Conservation (phyloP, 1,140 invertebrate genomes). For the Tyrophagus putrescentiae region DNA sequence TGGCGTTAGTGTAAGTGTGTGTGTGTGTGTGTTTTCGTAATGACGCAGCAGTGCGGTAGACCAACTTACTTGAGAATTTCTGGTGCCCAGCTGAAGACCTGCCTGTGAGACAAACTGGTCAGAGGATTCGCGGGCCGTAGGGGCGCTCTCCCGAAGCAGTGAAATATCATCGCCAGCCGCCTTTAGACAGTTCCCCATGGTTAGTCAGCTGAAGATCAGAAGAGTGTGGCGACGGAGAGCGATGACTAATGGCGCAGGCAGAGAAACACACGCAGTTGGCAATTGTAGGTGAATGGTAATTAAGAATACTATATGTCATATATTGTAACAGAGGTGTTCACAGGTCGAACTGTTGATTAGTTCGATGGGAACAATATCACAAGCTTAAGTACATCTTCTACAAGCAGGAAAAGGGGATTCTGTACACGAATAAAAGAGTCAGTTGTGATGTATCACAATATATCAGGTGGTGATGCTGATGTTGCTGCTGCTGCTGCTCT, state of each 20-base stretch:
- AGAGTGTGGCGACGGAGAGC: too few relatives aligned
- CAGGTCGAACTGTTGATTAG: background rate
- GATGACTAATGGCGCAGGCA: too few relatives aligned
- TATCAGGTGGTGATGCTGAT: background rate
- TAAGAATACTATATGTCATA: background rate
- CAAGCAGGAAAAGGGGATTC: too few relatives aligned
- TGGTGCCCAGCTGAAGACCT: background rate
- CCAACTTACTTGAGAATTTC: conserved; percentile 2
- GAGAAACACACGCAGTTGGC: too few relatives aligned
- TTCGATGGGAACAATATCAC: background rate
- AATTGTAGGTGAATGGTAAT: background rate
- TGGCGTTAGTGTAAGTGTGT: too few relatives aligned
- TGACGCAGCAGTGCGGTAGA: background rate
- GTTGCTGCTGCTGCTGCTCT: too few relatives aligned
- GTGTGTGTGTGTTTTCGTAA: too few relatives aligned
- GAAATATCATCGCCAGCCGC: conserved; percentile 28
- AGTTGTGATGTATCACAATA: background rate
- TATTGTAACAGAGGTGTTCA: background rate
- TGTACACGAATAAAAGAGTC: background rate
- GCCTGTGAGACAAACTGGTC: conserved; percentile 27
- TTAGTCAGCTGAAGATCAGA: too few relatives aligned
- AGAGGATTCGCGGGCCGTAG: conserved; percentile 26
- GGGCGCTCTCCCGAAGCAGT: conserved; percentile 27
- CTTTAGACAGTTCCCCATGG: conserved; percentile 29
- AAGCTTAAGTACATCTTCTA: background rate